Base-by-base conservation (phyloP, 1,140 invertebrate species). In the Anoplolepis gracilipes region DNA sequence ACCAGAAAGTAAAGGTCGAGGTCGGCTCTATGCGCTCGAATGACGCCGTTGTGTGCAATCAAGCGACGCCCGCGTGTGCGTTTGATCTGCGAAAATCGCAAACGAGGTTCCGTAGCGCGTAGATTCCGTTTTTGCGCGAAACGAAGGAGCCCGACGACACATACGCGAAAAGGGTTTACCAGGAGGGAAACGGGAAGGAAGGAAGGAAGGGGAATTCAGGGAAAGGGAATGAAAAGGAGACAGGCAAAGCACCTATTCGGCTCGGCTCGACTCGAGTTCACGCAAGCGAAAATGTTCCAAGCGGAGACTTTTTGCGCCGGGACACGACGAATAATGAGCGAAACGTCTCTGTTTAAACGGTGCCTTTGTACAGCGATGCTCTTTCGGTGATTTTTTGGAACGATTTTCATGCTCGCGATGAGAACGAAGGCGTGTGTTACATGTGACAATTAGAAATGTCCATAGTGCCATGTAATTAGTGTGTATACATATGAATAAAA, bases 81-180 rank as follows among this genome's bases (percentile, higher is more conserved):
- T 93, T 93, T 93, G 92, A 92, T 93, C 92, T 89, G 81, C 81
- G 84, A 92, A 64, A 92, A 93, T 91, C 91, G 86, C 61, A 85
- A 90, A 89, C 87, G 88, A 88, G 85, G 59, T 87, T 76, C 75
- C 72, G 70, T 25, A 72, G 16, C 64, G 25, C 64, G 65, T 42
- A 69, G 53, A 82, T 82, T 72, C 55, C 67, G 53, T 61, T 82
- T 82, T 70, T 82, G 39, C 36, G 16, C 67, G 7, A 73, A 72
- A 70, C 49, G 46, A 81, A 81, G 53, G 65, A 81, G 42, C 84
- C 46, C n/a, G 46, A 59, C 53, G 76, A 65, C 25, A 72, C 36
- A 59, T 36, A 72, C 36, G 39, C 39, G 67, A 73, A 59, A 82
- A 82, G 39, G 36, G 67, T 73, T 82, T 73, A 25, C 53, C 53